Evolutionary conservation across 2,888 invertebrate genomes (phyloP), one percentile per base, ranked within the genome.

Genomic region (Strigamia maritima): DNA sequence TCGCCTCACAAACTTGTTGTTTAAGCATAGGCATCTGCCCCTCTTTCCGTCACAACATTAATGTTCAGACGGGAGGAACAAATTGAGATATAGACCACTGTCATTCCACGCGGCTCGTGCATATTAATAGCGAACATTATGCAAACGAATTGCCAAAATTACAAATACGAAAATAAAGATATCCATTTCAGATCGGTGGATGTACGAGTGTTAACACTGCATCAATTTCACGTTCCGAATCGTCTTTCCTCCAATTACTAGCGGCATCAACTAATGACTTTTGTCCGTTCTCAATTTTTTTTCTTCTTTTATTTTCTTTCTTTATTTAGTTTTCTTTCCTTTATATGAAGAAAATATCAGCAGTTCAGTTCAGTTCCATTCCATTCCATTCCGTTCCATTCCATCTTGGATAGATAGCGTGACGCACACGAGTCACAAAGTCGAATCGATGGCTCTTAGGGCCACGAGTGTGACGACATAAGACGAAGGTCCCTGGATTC

Each of bases 41-140:
- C 65, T 65, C 49, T 49, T 49, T 49, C 49, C 49, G 19, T 49
- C 24, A 65, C 65, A 65, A 65, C 65, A 24, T 65, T 65, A 65
- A 65, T 65, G 65, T 65, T 65, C 65, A 65, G 65, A 65, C 14
- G 65, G 16, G 65, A 65, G 65, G 65, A 65, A 65, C 65, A 65
- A 65, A 65, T 65, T 65, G 65, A 65, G 65, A 65, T 65, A 65
- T 65, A 65, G 65, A 65, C 65, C 65, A 65, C 26, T 65, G 65
- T 65, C 65, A 65, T 26, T 65, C 24, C 16, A 65, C 65, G 26
- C 65, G 65, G 49, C 65, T 65, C 65, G 65, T 65, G 65, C 26
- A 65, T 65, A 65, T 65, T 65, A 65, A 65, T 65, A 65, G 26
- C 12, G 65, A 65, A 10, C 26, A 65, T 65, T 65, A 65, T 65